A percentile compares a stretch with the other conserved stretches of the same genome.
phyloP scores from a whole-genome alignment of 2,113 vertebrate species.

The Turdus rufiventris region DNA sequence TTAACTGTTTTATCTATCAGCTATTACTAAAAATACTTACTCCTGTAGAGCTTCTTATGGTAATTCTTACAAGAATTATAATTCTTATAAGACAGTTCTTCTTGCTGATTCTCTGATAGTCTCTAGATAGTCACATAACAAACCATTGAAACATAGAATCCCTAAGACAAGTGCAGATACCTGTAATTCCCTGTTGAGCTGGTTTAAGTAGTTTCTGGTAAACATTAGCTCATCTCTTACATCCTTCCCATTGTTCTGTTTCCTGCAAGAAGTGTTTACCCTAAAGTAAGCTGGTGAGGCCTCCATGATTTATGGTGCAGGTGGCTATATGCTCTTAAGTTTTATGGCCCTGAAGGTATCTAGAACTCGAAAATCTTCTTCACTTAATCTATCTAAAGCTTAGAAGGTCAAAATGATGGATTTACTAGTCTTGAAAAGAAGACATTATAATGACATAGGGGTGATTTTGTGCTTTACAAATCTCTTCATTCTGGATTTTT shows the following conservation, averaged over 20 bases:
- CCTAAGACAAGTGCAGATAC: neutral
- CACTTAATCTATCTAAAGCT: neutral
- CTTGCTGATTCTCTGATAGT: neutral
- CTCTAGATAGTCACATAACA: neutral
- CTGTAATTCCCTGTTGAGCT: neutral
- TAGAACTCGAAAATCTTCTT: neutral
- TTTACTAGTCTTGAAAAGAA: neutral
- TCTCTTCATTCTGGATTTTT: neutral
- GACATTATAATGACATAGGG: neutral
- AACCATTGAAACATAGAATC: neutral
- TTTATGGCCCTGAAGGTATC: neutral
- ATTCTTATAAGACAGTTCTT: neutral
- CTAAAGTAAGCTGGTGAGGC: neutral
- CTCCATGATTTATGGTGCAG: neutral
- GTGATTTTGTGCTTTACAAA: neutral
- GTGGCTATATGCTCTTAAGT: neutral
- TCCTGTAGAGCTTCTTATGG: neutral
- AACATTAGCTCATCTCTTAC: neutral
- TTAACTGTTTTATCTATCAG: neutral
- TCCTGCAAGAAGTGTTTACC: neutral
- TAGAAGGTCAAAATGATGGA: neutral
- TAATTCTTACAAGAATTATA: too few relatives aligned
- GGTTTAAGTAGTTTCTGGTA: neutral
- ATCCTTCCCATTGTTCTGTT: neutral
- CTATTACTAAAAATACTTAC: neutral